A percentile compares a stretch with the other conserved stretches of the same genome.
Evolutionary conservation across 2,888 invertebrate genomes (phyloP).

Genomic region (Macropis europaea): DNA sequence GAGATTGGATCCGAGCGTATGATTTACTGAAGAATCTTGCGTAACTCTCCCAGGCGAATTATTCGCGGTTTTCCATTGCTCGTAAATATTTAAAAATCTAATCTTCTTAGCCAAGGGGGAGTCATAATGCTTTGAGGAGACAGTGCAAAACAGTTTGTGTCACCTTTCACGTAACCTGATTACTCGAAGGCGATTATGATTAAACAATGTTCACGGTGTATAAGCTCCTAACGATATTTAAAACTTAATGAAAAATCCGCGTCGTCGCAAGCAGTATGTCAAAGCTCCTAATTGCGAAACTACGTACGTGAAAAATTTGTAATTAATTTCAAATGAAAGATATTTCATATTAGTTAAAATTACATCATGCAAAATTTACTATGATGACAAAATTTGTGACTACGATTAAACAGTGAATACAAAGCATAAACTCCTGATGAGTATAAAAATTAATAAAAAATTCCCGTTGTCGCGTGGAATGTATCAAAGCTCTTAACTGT

Average conservation of each 20-base stretch:
- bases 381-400: no score
- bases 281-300: no score
- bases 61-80: conserved; percentile 2
- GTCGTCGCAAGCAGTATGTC: no score
- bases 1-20: background rate
- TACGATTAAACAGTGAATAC: no score
- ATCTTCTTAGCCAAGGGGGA: conserved; percentile 18
- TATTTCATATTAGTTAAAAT: no score
- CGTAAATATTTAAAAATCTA: conserved; percentile 34
- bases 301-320: no score
- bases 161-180: conserved; percentile 1
- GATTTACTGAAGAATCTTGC: conserved; percentile 15
- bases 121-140: conserved; percentile 2
- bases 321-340: no score
- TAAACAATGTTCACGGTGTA: background rate
- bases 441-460: no score
- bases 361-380: no score
- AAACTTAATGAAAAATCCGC: conserved; percentile 2
- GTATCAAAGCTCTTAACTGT: no score
- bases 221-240: background rate
- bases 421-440: no score
- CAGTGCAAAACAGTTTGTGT: conserved; percentile 2
- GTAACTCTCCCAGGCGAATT: background rate
- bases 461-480: no score
- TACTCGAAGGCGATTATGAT: conserved; percentile 20